A percentile compares a stretch with the other conserved stretches of the same genome.
phyloP scores from a whole-genome alignment of 1,140 invertebrate genomes.

The Choristoneura fumiferana region DNA sequence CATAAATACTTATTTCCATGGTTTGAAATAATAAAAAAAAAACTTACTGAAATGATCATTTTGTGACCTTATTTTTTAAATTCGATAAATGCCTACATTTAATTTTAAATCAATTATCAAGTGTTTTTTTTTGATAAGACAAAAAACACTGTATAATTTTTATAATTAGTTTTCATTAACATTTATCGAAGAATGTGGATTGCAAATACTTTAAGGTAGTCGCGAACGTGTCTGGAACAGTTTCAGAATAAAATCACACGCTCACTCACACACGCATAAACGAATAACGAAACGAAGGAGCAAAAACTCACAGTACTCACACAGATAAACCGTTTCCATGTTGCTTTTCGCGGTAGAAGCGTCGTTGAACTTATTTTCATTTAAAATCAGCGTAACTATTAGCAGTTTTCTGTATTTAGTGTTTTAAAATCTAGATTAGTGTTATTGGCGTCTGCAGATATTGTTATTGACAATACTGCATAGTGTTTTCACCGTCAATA shows the following conservation, averaged over 20 bases:
- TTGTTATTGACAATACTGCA: conserved; percentile 10
- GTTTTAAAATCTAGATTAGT: conserved; percentile 38
- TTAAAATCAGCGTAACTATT: conserved; percentile 40
- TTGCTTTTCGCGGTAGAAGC: conserved; percentile 65
- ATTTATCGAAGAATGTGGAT: conserved; percentile 18
- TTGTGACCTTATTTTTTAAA: too few relatives aligned
- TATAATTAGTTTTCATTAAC: conserved; percentile 20
- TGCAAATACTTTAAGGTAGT: conserved; percentile 39
- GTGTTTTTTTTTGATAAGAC: too few relatives aligned
- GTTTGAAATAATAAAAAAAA: too few relatives aligned
- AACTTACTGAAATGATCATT: too few relatives aligned
- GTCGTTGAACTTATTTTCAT: conserved; percentile 66
- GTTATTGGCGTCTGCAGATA: conserved; percentile 27
- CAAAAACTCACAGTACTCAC: conserved; percentile 11
- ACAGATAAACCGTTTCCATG: conserved; percentile 33
- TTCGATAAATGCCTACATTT: too few relatives aligned
- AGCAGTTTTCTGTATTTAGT: conserved; percentile 31
- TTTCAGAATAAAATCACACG: conserved; percentile 15
- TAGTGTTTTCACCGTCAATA: conserved; percentile 22
- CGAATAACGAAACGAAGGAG: background rate
- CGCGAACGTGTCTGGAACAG: conserved; percentile 25
- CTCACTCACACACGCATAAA: conserved; percentile 42
- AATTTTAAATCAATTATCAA: too few relatives aligned
- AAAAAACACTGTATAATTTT: too few relatives aligned
- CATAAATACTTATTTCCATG: too few relatives aligned